A percentile compares a stretch with the other conserved stretches of the same genome.
These are phyloP conservation scores for Cercopithecus mona DNA, from an alignment of 2,113 vertebrate species.

Conservation along the genomic window DNA sequence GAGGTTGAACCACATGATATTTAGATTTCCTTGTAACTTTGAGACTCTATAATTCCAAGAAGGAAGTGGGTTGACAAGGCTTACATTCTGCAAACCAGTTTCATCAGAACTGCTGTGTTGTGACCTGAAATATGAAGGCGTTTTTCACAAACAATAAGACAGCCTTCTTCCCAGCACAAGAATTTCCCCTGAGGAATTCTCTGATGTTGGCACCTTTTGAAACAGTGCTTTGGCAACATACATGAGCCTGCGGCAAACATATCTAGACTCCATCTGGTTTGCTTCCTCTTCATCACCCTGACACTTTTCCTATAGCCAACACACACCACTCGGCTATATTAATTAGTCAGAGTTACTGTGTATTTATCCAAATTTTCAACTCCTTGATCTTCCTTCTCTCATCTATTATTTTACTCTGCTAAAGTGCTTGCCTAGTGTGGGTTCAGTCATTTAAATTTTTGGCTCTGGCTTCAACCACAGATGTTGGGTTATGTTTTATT, in stretches of 20 bases:
- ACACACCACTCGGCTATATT: conserved; percentile 8
- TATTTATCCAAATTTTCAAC: conserved; percentile 61
- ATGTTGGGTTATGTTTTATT: conserved; percentile 76
- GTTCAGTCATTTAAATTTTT: conserved; percentile 71
- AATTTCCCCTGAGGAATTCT: conserved; percentile 73
- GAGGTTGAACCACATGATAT: background rate
- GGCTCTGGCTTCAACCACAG: conserved; percentile 75
- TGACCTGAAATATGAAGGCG: conserved; percentile 67
- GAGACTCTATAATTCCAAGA: conserved; percentile 54
- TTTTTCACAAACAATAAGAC: conserved; percentile 72
- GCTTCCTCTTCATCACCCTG: conserved; percentile 37
- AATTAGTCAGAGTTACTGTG: conserved; percentile 34
- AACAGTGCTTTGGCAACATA: conserved; percentile 60
- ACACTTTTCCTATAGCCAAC: conserved; percentile 36
- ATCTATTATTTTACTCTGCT: conserved; percentile 40
- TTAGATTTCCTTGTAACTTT: conserved; percentile 30
- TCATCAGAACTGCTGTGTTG: conserved; percentile 73
- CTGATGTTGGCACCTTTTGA: conserved; percentile 60
- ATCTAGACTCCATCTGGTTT: conserved; percentile 46
- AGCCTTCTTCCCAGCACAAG: conserved; percentile 67
- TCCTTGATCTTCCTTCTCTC: conserved; percentile 41
- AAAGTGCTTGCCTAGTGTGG: conserved; percentile 57
- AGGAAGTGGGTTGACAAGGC: conserved; percentile 73
- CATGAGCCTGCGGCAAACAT: conserved; percentile 51
- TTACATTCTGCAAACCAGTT: conserved; percentile 72